Conservation (phyloP, 2,888 invertebrate genomes). For the Globia sparganii region DNA sequence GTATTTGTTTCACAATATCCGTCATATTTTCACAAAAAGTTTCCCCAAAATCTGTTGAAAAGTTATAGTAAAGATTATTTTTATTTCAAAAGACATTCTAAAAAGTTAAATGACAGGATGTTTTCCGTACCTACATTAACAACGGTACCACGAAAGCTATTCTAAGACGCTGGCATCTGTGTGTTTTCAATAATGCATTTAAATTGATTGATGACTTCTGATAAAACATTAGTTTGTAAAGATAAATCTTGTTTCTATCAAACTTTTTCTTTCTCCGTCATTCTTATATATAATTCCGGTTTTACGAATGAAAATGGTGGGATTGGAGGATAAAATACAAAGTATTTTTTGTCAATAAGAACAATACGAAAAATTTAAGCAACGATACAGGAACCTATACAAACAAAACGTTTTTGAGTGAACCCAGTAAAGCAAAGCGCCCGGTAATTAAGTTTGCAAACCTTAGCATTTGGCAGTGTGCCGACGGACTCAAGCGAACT, state of each 20-base stretch:
- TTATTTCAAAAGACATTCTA: slow-evolving; percentile 31
- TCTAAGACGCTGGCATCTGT: slow-evolving; percentile 34
- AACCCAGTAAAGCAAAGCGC: slow-evolving; percentile 49
- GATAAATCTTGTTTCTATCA: slow-evolving; percentile 50
- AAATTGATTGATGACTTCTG: slow-evolving; percentile 55
- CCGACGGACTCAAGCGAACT: slow-evolving; percentile 60
- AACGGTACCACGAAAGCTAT: slow-evolving; percentile 38
- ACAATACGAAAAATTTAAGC: slow-evolving; percentile 8
- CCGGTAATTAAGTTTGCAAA: slow-evolving; percentile 72
- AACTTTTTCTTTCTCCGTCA: slow-evolving; percentile 16
- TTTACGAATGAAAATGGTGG: background rate
- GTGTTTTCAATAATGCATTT: slow-evolving; percentile 58
- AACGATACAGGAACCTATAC: slow-evolving; percentile 1
- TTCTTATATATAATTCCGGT: background rate
- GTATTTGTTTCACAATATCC: slow-evolving; percentile 10
- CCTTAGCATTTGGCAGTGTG: slow-evolving; percentile 71
- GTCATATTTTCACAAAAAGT: slow-evolving; percentile 37
- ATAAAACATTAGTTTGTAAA: slow-evolving; percentile 40
- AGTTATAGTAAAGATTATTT: slow-evolving; percentile 34
- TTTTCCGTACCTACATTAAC: slow-evolving; percentile 52
- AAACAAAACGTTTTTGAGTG: slow-evolving; percentile 48
- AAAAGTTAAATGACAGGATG: slow-evolving; percentile 50
- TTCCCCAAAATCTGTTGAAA: slow-evolving; percentile 42
- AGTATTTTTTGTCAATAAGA: background rate
- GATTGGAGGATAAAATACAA: background rate